These are phyloP conservation scores for Euura lappo DNA, from an alignment of 1,140 invertebrate species.

Conservation along the genomic window DNA sequence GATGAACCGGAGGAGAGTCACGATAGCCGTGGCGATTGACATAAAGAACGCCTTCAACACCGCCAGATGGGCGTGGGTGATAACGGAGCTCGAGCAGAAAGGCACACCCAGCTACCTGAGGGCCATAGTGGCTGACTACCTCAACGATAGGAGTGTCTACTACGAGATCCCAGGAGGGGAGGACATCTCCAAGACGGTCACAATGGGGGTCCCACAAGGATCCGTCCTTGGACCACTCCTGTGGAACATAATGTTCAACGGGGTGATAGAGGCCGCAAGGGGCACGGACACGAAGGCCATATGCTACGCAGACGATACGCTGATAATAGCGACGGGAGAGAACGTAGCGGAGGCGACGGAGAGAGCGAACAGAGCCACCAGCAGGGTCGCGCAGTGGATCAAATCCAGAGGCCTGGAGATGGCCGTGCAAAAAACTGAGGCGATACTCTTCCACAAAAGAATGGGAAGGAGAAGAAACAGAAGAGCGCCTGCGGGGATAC, in stretches of 20 bases:
- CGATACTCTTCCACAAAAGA: constrained; percentile 23
- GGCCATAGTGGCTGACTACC: constrained; percentile 25
- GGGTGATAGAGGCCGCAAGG: constrained; percentile 26
- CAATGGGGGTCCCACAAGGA: constrained; percentile 30
- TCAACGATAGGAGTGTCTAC: constrained; percentile 15
- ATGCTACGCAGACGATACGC: constrained; percentile 37
- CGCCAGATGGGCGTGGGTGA: constrained; percentile 27
- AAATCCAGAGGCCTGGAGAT: constrained; percentile 19
- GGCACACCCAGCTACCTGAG: constrained; percentile 21
- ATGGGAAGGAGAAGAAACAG: not conserved
- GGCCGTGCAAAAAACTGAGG: constrained; percentile 32
- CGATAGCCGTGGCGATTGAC: constrained; percentile 17
- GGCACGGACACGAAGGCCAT: constrained; percentile 17
- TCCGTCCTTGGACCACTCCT: constrained; percentile 35
- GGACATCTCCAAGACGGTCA: not conserved
- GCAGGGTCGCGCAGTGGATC: constrained; percentile 21
- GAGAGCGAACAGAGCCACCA: constrained; percentile 15
- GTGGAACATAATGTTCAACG: constrained; percentile 42
- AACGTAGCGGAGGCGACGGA: constrained; percentile 14
- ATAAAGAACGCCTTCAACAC: constrained; percentile 37
- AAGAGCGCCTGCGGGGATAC: not conserved
- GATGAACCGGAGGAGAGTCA: not conserved
- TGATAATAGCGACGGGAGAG: constrained; percentile 24
- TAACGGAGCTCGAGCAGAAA: constrained; percentile 24
- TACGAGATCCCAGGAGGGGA: not conserved